Evolutionary conservation across 1,140 invertebrate genomes (phyloP), one percentile per base, ranked within the genome.

Genomic region (Drosophila dunni): DNA sequence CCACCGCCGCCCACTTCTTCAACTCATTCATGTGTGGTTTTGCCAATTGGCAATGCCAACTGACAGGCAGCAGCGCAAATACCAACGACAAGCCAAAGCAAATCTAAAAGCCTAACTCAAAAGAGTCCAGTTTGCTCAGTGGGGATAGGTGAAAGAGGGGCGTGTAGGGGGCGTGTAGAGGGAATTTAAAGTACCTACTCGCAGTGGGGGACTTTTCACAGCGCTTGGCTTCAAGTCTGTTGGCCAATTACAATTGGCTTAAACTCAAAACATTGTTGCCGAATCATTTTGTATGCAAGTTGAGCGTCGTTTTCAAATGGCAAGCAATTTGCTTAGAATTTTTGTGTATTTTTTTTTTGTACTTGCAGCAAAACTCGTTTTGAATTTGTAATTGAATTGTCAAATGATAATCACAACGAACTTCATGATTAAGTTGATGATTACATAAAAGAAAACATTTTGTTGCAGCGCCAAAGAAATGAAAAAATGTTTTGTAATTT

Each of bases 31-130:
- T 56, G 53, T 56, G 53, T 70, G 76, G 17, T 44, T 45, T 50
- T 50, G 38, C 24, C 61, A 63, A 82, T 81, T 78, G 77, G 38
- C 69, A 68, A 78, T 51, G 69, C 42, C 77, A 82, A 81, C 78
- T 66, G 68, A 80, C 50, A 64, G 64, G 77, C 46, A 63, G 63
- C 66, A 65, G 64, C 7, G 20, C 7, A 66, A 74, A 72, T 80
- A 61, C 63, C 44, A 36, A 11, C 36, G 40, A 64, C 36, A 53
- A 42, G 9, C 64, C 64, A 71, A 60, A 58, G 24, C 36, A 38
- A 48, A 36, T 53, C 13, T 11, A 33, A 20, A 70, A 45, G 34
- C 24, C 40, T 45, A 70, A 57, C 74, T 56, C 11, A 20, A 20
- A 20, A 56, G 53, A 40, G 15, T 56, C 10, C 15, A 24, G 17